Percentiles rank a stretch among this genome's conserved stretches.
These are phyloP conservation scores for Bostrychus sinensis DNA, from an alignment of 2,113 vertebrate genomes.

Conservation along the genomic window DNA sequence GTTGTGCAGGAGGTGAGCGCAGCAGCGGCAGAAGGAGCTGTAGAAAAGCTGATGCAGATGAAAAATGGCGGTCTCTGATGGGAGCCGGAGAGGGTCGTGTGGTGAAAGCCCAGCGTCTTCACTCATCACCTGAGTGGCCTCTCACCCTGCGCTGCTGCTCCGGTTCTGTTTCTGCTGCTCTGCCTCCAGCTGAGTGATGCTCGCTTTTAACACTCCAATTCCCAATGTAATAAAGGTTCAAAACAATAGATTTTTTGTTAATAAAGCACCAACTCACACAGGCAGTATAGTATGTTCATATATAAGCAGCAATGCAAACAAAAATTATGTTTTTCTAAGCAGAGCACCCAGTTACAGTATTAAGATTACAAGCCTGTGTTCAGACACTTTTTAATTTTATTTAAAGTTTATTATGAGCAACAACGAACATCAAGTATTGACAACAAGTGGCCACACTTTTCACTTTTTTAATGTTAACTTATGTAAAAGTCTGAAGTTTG, in stretches of 20 bases:
- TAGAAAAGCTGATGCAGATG: constrained; percentile 16
- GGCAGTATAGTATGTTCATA: too few relatives aligned
- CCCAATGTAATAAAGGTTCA: constrained; percentile 4
- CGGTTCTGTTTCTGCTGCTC: constrained; percentile 38
- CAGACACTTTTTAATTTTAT: too few relatives aligned
- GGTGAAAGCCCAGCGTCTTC: constrained; percentile 63
- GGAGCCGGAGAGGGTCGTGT: constrained; percentile 48
- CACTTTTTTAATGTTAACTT: too few relatives aligned
- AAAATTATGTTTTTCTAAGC: too few relatives aligned
- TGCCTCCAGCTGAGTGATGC: constrained; percentile 43
- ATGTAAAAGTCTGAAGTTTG: too few relatives aligned
- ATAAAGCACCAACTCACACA: too few relatives aligned
- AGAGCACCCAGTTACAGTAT: too few relatives aligned
- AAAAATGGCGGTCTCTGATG: constrained; percentile 41
- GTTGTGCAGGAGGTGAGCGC: not conserved
- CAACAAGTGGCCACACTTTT: too few relatives aligned
- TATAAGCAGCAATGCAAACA: too few relatives aligned
- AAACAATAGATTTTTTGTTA: constrained; percentile 4
- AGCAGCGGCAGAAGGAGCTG: constrained; percentile 18
- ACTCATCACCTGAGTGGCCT: constrained; percentile 52
- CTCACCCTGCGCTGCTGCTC: constrained; percentile 31
- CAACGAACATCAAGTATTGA: too few relatives aligned
- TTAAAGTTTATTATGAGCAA: too few relatives aligned
- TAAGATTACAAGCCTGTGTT: too few relatives aligned
- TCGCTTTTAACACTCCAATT: constrained; percentile 26